A percentile compares a stretch with the other conserved stretches of the same genome.
These are phyloP conservation scores for Drosophila trichaetosa DNA, from an alignment of 2,888 invertebrate species.

Conservation along the genomic window DNA sequence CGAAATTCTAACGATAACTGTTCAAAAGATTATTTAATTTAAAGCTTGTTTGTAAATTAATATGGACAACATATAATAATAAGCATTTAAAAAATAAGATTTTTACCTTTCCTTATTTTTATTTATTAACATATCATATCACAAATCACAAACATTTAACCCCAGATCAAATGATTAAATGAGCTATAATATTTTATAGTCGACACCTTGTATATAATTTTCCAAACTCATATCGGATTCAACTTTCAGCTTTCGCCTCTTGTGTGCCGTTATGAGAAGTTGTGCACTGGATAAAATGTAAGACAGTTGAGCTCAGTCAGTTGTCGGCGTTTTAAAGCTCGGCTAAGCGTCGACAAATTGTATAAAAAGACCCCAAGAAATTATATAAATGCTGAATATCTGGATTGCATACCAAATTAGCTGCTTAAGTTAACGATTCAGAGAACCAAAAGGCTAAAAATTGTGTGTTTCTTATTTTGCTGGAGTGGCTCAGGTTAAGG, in stretches of 20 bases:
- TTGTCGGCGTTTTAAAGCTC: slow-evolving; percentile 30
- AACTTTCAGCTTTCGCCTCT: slow-evolving; percentile 1
- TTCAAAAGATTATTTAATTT: neutral
- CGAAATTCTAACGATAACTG: neutral
- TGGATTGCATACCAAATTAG: slow-evolving; percentile 76
- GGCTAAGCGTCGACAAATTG: slow-evolving; percentile 51
- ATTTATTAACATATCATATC: neutral
- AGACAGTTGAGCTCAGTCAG: slow-evolving; percentile 15
- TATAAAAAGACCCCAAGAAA: slow-evolving; percentile 61
- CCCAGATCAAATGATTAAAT: neutral
- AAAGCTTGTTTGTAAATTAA: neutral
- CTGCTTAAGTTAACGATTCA: slow-evolving; percentile 43
- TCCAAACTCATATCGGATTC: neutral
- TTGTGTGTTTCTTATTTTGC: slow-evolving; percentile 17
- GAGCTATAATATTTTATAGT: neutral
- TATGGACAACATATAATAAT: neutral
- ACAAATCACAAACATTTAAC: neutral
- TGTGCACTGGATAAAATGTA: slow-evolving; percentile 12
- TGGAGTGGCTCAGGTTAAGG: slow-evolving; percentile 70
- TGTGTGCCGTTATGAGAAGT: slow-evolving; percentile 4
- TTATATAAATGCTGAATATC: slow-evolving; percentile 73
- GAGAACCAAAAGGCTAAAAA: slow-evolving; percentile 6
- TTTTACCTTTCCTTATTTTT: neutral
- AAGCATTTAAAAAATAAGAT: neutral
- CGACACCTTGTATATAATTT: neutral